Base-by-base conservation (phyloP, 1,140 invertebrate genomes). In the Oscheius sp. region DNA sequence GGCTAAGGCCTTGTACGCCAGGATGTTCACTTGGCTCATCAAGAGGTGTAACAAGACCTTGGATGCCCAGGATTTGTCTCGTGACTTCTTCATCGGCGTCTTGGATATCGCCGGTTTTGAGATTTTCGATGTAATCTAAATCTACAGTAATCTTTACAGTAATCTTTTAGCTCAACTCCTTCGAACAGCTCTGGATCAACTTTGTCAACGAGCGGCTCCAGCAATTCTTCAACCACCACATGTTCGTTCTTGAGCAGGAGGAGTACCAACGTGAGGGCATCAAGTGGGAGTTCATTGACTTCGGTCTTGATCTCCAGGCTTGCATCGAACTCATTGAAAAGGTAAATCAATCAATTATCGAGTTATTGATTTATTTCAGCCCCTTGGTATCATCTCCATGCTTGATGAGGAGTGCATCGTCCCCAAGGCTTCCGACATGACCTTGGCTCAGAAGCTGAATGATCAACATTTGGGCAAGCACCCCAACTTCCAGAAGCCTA, bases 381-480 rank as follows among this genome's bases (percentile, higher is more conserved):
- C 95, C 85, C 94, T 99, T 92, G 95, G 95, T 91, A 96, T 99
- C 89, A 90, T 98, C 85, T 98, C 96, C 87, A 99, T 99, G 87
- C 92, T 99, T 88, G 96, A 99, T 89, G 96, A 99, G 91, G 95
- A 99, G 89, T 97, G 94, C 93, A 98, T 99, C 93, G 98, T 99
- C 90, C 96, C 96, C 82, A 99, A 99, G 89, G 96, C 96, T 84
- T 94, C 93, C 78, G 96, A 99, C 86, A 91, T 91, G 88, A 96
- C 95, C 82, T 96, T 98, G 87, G 91, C 93, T 86, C 93, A 96
- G 84, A 99, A 98, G 87, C 89, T 99, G 89, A 96, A 92, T 89
- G 91, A 92, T 88, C 96, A 96, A 88, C 96, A 98, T 88, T 90
- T 98, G 88, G 95, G 95, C 86, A 99, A 99, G 88, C 94, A 85